A percentile compares a stretch with the other conserved stretches of the same genome.
Conservation (phyloP, 1,140 invertebrate species). For the Atta colombica region DNA sequence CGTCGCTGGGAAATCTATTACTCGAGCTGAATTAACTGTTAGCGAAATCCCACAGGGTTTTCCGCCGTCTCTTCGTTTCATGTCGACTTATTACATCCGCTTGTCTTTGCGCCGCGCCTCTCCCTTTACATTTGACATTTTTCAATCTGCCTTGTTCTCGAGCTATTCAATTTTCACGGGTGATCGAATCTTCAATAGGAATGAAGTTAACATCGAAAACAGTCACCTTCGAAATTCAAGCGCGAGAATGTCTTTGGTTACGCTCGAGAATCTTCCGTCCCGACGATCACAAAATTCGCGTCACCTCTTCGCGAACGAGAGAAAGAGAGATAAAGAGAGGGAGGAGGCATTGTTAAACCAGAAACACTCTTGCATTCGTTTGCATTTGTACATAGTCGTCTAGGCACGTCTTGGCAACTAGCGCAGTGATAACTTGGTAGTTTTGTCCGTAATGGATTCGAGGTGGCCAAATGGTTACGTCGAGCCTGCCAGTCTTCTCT, state of each 20-base stretch:
- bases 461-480: slow-evolving; percentile 76
- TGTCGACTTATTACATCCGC: slow-evolving; percentile 30
- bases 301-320: slow-evolving; percentile 4
- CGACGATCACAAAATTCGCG: slow-evolving; percentile 50
- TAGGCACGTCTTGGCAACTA: slow-evolving; percentile 67
- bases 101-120: neutral
- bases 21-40: slow-evolving; percentile 19
- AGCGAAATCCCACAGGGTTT: neutral
- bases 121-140: slow-evolving; percentile 33
- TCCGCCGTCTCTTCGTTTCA: neutral
- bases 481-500: slow-evolving; percentile 27
- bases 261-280: slow-evolving; percentile 43
- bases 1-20: neutral
- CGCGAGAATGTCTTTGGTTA: slow-evolving; percentile 50
- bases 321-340: neutral
- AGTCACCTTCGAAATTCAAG: slow-evolving; percentile 46
- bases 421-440: slow-evolving; percentile 70
- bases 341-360: slow-evolving; percentile 27
- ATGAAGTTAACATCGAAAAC: slow-evolving; percentile 57
- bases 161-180: slow-evolving; percentile 75
- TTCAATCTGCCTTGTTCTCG: slow-evolving; percentile 73
- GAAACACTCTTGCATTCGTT: slow-evolving; percentile 57
- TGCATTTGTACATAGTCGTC: slow-evolving; percentile 59
- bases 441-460: slow-evolving; percentile 74
- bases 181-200: slow-evolving; percentile 56